Evolutionary conservation across 1,140 invertebrate genomes (phyloP).

Genomic region (Drosophila guanche): DNA sequence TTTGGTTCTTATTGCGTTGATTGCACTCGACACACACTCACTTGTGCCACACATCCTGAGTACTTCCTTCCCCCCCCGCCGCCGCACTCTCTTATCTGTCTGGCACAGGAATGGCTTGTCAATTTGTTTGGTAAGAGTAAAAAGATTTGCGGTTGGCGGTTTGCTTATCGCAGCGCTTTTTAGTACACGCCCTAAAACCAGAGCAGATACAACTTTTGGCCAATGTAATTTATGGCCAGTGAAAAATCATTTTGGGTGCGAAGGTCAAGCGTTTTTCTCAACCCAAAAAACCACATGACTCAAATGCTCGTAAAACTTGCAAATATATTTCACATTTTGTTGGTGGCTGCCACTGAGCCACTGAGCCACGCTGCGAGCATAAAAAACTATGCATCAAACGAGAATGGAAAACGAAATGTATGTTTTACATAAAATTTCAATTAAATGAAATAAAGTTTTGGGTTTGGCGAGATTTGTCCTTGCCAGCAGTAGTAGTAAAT

Average conservation of each 20-base stretch:
- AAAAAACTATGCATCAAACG: conserved; percentile 72
- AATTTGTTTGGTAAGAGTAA: conserved; percentile 47
- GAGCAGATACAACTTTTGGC: conserved; percentile 36
- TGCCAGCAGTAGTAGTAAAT: conserved; percentile 39
- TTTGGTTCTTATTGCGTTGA: conserved; percentile 60
- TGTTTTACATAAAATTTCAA: conserved; percentile 83
- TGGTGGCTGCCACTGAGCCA: neutral
- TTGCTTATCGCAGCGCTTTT: conserved; percentile 73
- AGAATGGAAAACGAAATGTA: conserved; percentile 52
- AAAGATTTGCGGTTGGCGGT: conserved; percentile 41
- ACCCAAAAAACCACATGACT: conserved; percentile 56
- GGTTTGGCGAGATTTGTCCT: conserved; percentile 48
- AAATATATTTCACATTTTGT: conserved; percentile 65
- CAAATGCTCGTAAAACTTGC: conserved; percentile 76
- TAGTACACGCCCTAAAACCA: conserved; percentile 35
- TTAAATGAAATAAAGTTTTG: conserved; percentile 78
- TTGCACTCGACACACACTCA: conserved; percentile 72
- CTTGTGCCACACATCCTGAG: conserved; percentile 45
- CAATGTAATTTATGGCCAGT: conserved; percentile 67
- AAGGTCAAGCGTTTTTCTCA: conserved; percentile 62
- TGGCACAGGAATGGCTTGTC: conserved; percentile 44
- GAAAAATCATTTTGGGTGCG: conserved; percentile 63
- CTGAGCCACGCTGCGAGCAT: conserved; percentile 27
- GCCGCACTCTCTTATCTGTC: conserved; percentile 33
- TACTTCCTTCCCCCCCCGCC: conserved; percentile 35